phyloP scores from a whole-genome alignment of 2,797 vertebrate species.

The Sebastes kiyomatsui region DNA sequence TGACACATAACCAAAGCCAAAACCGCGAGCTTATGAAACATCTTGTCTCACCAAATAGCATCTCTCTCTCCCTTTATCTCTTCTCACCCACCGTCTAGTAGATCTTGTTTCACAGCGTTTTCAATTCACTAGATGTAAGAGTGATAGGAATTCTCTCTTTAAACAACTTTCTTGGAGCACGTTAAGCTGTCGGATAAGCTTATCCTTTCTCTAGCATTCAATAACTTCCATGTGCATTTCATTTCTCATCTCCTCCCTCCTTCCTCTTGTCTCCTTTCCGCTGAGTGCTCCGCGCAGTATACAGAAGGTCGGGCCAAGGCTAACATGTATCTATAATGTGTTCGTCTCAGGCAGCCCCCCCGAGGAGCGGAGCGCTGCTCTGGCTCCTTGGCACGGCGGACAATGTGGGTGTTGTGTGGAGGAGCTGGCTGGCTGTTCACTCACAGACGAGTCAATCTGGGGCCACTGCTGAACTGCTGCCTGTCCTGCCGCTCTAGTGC shows the following conservation, averaged over 20 bases:
- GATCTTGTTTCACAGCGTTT: constrained; percentile 53
- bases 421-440: constrained; percentile 70
- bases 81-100: constrained; percentile 20
- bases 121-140: constrained; percentile 37
- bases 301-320: constrained; percentile 77
- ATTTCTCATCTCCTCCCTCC: constrained; percentile 70
- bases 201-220: constrained; percentile 53
- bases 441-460: constrained; percentile 75
- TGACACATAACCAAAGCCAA: constrained; percentile 40
- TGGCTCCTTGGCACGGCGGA: constrained; percentile 82
- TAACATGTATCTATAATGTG: constrained; percentile 83
- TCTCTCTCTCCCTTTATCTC: constrained; percentile 25
- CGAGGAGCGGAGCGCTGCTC: constrained; percentile 79
- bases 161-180: constrained; percentile 20
- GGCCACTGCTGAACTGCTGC: constrained; percentile 67
- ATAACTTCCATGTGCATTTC: constrained; percentile 70
- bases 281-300: constrained; percentile 66
- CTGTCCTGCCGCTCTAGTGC: constrained; percentile 55
- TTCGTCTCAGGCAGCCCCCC: constrained; percentile 79
- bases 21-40: constrained; percentile 37
- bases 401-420: constrained; percentile 80
- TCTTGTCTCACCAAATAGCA: constrained; percentile 36
- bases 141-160: constrained; percentile 34
- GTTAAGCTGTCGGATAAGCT: constrained; percentile 51
- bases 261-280: constrained; percentile 59